Evolutionary conservation across 2,888 invertebrate genomes (phyloP), one percentile per base, ranked within the genome.

Genomic region (Teleogryllus oceanicus): DNA sequence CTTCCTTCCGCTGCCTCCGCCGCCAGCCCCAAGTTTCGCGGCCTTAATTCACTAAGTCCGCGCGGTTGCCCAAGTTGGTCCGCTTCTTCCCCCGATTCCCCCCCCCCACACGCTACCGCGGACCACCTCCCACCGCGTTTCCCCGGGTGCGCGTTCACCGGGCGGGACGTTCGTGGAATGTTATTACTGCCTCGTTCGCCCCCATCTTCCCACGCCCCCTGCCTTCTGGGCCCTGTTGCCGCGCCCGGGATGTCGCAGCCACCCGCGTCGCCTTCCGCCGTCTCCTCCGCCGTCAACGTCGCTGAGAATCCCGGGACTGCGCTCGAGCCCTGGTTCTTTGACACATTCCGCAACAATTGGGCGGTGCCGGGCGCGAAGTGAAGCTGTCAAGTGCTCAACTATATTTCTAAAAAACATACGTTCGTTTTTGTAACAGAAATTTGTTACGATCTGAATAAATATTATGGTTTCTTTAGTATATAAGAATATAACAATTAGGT

Each of bases 21-120:
- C 37, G 5, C 37, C 37, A 37, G 37, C 37, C 37, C 62, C 62
- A 62, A 62, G 62, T 62, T 62, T 62, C 62, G 62, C 62, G 62
- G 62, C n/a, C 62, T 62, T 62, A 62, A 62, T 62, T 62, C 62
- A 62, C 62, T 62, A 62, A 62, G 62, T 62, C 62, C 62, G 62
- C n/a, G 62, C 62, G 62, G 62, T 62, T 62, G 62, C 62, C 62
- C 62, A 62, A 62, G 62, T 62, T 62, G 62, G 62, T 62, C 62
- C 62, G 62, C 62, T 13, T 62, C 16, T 62, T 62, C 62, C 62
- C 62, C 62, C 62, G 13, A 62, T 13, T 10, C 13, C 16, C 18
- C 2, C 18, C 62, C 2, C 24, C 24, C 24, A 2, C 4, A 5
- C 16, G 0, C 16, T 5, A 0, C 62, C 1, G 16, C 62, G 16